These are phyloP conservation scores for Calephelis virginiensis DNA, from an alignment of 1,140 invertebrate genomes.

Conservation along the genomic window DNA sequence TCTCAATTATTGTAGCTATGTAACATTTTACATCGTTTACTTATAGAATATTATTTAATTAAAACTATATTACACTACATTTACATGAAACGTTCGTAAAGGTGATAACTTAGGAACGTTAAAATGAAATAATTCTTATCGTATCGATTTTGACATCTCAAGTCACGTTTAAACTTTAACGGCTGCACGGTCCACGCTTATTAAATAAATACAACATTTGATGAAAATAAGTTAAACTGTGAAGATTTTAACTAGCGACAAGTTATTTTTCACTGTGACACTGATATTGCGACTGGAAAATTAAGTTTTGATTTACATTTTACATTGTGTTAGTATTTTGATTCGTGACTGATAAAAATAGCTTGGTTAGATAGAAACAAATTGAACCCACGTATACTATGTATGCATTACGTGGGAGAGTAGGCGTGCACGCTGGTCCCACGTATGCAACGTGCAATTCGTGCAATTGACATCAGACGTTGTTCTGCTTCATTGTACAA, in stretches of 20 bases:
- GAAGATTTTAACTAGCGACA: slow-evolving; percentile 25
- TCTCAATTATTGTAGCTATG: too few species aligned
- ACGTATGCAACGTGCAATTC: too few species aligned
- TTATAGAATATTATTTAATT: too few species aligned
- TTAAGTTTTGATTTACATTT: neutral
- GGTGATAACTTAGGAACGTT: neutral
- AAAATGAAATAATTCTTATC: neutral
- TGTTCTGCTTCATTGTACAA: too few species aligned
- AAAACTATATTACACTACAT: neutral
- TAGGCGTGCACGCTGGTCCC: too few species aligned
- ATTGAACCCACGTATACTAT: too few species aligned
- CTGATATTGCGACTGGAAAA: neutral
- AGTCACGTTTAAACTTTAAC: slow-evolving; percentile 23
- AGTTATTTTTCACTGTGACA: neutral
- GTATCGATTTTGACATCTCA: slow-evolving; percentile 5
- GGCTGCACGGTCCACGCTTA: slow-evolving; percentile 31
- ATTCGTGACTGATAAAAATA: neutral
- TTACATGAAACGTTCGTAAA: slow-evolving; percentile 1
- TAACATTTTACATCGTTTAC: too few species aligned
- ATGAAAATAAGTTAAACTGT: slow-evolving; percentile 33
- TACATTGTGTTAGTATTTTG: neutral
- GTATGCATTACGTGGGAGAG: too few species aligned
- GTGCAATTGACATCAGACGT: too few species aligned
- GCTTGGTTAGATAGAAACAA: too few species aligned
- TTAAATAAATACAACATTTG: slow-evolving; percentile 37